Conservation (phyloP, 1,140 invertebrate species). For the Potamilus streckersoni region DNA sequence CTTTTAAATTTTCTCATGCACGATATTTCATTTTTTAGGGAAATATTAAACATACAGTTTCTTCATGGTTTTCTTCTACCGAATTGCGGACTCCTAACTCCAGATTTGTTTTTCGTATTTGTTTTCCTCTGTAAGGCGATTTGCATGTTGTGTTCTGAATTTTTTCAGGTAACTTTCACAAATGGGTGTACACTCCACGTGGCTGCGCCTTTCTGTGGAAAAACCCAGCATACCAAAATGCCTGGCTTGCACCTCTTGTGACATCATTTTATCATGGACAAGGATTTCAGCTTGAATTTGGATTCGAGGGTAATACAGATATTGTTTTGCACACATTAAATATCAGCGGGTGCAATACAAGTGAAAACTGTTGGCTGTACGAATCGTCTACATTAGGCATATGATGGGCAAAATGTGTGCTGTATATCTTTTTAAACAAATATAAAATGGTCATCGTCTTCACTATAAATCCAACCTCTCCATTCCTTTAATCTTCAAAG, state of each 20-base stretch:
- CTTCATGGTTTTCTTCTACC: background rate
- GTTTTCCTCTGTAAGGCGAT: background rate
- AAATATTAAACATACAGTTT: background rate
- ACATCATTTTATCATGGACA: conserved; percentile 33
- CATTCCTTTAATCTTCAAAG: too few species aligned
- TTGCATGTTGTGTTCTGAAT: background rate
- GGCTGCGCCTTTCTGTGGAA: conserved; percentile 50
- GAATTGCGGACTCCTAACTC: background rate
- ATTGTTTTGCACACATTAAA: too few species aligned
- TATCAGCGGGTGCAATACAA: too few species aligned
- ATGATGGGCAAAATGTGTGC: too few species aligned
- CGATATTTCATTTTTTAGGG: too few species aligned
- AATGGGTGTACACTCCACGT: conserved; percentile 54
- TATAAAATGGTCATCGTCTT: too few species aligned
- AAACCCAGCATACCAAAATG: conserved; percentile 34
- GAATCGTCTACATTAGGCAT: too few species aligned
- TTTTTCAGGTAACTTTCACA: conserved; percentile 56
- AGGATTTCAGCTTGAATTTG: conserved; percentile 39
- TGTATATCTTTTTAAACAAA: too few species aligned
- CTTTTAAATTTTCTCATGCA: background rate
- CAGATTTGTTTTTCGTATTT: background rate
- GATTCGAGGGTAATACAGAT: conserved; percentile 16
- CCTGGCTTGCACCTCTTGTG: conserved; percentile 36
- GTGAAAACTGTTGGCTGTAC: too few species aligned
- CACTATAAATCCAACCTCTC: too few species aligned